Conservation (phyloP, 1,140 invertebrate genomes). For the Leptinotarsa lineolata region DNA sequence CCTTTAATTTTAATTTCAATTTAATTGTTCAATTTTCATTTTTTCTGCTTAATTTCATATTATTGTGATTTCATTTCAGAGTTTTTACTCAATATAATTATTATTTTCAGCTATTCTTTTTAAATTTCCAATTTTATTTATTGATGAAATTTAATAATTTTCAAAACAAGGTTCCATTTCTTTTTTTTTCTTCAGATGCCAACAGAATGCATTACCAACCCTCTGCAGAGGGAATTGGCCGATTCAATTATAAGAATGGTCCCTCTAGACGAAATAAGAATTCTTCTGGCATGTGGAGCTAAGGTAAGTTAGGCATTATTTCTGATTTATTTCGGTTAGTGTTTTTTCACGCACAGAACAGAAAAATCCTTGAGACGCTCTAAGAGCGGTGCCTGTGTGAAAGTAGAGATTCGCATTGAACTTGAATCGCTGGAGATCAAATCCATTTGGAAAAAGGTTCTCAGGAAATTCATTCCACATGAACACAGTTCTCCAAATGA, state of each 20-base stretch:
- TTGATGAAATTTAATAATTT: not conserved
- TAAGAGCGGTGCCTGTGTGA: too few species aligned
- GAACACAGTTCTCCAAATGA: too few species aligned
- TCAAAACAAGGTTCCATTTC: not conserved
- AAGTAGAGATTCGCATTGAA: too few species aligned
- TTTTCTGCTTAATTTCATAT: not conserved
- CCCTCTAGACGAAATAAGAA: conserved; percentile 82
- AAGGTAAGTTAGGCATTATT: conserved; percentile 63
- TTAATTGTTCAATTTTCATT: too few species aligned
- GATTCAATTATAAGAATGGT: conserved; percentile 89
- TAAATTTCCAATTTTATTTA: too few species aligned
- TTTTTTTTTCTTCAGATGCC: conserved; percentile 61
- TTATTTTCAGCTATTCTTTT: not conserved
- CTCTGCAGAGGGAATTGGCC: conserved; percentile 82
- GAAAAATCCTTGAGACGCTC: too few species aligned
- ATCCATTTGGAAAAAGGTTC: too few species aligned
- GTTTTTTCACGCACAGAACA: too few species aligned
- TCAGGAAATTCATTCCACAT: too few species aligned
- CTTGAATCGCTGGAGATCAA: too few species aligned
- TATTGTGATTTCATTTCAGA: not conserved
- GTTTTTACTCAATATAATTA: not conserved
- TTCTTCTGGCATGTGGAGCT: conserved; percentile 82
- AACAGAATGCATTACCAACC: conserved; percentile 72
- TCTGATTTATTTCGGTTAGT: not conserved
- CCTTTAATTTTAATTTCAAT: not conserved